Evolutionary conservation across 2,888 invertebrate species (phyloP).

Genomic region (Lasioglossum pauxillum): DNA sequence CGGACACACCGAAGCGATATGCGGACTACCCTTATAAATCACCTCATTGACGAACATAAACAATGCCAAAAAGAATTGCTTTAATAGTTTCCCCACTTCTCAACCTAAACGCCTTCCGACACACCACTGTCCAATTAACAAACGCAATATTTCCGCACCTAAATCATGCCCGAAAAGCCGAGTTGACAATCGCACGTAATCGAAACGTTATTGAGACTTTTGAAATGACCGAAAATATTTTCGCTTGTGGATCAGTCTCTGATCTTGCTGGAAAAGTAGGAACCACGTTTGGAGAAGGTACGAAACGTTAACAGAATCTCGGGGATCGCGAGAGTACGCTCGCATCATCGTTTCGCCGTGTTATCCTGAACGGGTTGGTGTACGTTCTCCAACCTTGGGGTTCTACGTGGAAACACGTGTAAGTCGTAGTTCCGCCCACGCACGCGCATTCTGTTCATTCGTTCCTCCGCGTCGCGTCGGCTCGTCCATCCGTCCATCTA

Average conservation of each 20-base stretch:
- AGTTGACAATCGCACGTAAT: no score
- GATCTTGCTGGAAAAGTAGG: neutral
- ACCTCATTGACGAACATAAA: no score
- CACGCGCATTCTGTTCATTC: conserved; percentile 72
- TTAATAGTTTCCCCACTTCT: no score
- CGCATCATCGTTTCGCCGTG: conserved; percentile 40
- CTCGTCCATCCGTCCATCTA: conserved; percentile 61
- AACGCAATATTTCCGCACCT: no score
- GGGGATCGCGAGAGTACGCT: neutral
- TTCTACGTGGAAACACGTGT: conserved; percentile 66
- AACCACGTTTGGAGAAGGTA: neutral
- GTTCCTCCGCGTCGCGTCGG: conserved; percentile 51
- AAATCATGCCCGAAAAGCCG: no score
- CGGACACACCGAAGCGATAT: no score
- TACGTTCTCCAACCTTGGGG: conserved; percentile 78
- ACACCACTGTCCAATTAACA: no score
- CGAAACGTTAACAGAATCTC: neutral
- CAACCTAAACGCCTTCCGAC: no score
- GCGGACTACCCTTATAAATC: no score
- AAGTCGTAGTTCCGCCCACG: conserved; percentile 77
- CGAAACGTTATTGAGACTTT: no score
- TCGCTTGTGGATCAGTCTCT: neutral
- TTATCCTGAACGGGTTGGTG: conserved; percentile 68
- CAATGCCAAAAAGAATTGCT: no score
- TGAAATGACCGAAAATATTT: neutral